These are phyloP conservation scores for Ammospiza maritima DNA, from an alignment of 2,797 vertebrate genomes.

Conservation along the genomic window DNA sequence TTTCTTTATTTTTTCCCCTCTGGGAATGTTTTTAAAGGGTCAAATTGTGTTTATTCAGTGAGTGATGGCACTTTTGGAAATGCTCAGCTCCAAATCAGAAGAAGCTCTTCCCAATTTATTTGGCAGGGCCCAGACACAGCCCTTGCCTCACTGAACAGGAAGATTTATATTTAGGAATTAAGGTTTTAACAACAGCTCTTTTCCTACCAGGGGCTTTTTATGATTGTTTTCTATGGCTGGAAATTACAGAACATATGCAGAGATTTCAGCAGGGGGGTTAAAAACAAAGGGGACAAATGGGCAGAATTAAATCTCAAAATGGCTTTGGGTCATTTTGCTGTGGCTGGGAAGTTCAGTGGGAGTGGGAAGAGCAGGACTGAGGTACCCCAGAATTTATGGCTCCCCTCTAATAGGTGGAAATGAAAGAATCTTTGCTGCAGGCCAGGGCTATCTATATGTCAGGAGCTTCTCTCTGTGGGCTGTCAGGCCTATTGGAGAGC, in stretches of 20 bases:
- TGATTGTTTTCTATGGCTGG: neutral
- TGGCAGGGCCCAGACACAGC: neutral
- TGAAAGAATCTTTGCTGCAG: constrained; percentile 36
- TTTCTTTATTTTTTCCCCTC: neutral
- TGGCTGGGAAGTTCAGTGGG: neutral
- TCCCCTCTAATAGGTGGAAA: constrained; percentile 1
- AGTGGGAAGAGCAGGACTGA: neutral
- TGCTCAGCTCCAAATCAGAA: neutral
- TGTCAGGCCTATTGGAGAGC: neutral
- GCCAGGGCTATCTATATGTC: constrained; percentile 9
- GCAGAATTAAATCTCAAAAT: neutral
- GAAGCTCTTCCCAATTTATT: neutral
- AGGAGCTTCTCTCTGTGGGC: neutral
- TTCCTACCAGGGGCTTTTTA: neutral
- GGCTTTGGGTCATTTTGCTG: constrained; percentile 1
- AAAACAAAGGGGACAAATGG: neutral
- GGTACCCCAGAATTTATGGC: constrained; percentile 39
- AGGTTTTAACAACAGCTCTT: constrained; percentile 10
- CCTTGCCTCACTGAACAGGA: neutral
- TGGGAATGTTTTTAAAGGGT: neutral
- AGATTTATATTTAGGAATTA: constrained; percentile 3
- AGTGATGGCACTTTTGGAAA: neutral
- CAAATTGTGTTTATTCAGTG: neutral
- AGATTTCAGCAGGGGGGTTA: neutral
- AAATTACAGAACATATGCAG: neutral